Base-by-base conservation (phyloP, 2,888 invertebrate genomes). In the Meloe dianella region DNA sequence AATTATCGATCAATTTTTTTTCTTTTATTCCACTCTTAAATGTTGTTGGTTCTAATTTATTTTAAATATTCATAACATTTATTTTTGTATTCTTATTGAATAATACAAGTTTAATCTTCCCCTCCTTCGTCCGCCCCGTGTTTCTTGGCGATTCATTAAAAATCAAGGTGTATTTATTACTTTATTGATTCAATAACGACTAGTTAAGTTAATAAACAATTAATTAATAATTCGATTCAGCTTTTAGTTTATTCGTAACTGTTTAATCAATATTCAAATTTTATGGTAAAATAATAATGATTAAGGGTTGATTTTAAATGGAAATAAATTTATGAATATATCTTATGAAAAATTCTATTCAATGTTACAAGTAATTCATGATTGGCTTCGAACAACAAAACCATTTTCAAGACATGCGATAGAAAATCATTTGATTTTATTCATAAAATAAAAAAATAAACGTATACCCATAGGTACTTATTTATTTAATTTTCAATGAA, bases 181-280 rank as follows among this genome's bases (percentile, higher is more conserved):
- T 51, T 51, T 51, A 22, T 22, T 47, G 22, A 20, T 20, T 38
- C 5, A 14, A 38, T 14, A 38, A 38, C 14, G 38, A 38, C 5
- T 14, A 32, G 32, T 32, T 32, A 32, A 7, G 32, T 41, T 41
- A 41, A 41, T 41, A n/a, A 41, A 41, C 4, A 10, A n/a, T n/a
- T 17, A 41, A 41, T 41, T 12, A 35, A 35, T 41, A 17, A 41
- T 51, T 51, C 22, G 6, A 41, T 41, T 41, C 7, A 17, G 6
- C 4, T 38, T n/a, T 17, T n/a, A 38, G 20, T 20, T 22, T 51
- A 2, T 10, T 10, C 10, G 1, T 17, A 20, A 20, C 9, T 47
- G 22, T 20, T 10, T 10, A 51, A 51, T 41, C 41, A 41, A 41
- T 41, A 41, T 69, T 71, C 61, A 70, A 70, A 73, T 75, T 75